These are phyloP conservation scores for Scylla paramamosain DNA, from an alignment of 1,140 invertebrate species.

Conservation along the genomic window DNA sequence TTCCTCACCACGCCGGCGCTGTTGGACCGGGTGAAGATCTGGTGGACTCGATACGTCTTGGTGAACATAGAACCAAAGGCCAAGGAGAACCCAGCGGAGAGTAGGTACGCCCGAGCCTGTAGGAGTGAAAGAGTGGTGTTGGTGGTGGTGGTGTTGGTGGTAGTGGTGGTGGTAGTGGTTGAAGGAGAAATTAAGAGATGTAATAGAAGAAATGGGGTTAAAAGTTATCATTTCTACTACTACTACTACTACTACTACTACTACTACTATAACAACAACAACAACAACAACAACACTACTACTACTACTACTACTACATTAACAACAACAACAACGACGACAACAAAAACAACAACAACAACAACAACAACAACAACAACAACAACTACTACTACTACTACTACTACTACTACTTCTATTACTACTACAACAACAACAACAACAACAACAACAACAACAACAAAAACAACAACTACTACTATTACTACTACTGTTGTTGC, in stretches of 20 bases:
- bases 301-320: no score
- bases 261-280: background rate
- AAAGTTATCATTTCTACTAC: no score
- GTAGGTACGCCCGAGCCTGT: slow-evolving; percentile 90
- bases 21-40: slow-evolving; percentile 88
- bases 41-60: slow-evolving; percentile 92
- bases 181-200: background rate
- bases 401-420: no score
- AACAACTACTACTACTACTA: no score
- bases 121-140: background rate
- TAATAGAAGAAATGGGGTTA: background rate
- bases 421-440: no score
- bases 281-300: background rate
- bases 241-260: no score
- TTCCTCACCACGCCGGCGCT: slow-evolving; percentile 85
- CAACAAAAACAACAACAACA: no score
- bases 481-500: no score
- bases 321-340: no score
- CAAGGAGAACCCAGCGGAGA: slow-evolving; percentile 92
- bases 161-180: background rate
- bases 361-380: no score
- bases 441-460: no score
- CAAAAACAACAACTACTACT: no score
- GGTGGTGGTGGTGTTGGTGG: background rate
- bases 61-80: slow-evolving; percentile 95